Percentiles rank a stretch among this genome's conserved stretches.
These are phyloP conservation scores for Cydia amplana DNA, from an alignment of 1,140 invertebrate genomes.

Conservation along the genomic window DNA sequence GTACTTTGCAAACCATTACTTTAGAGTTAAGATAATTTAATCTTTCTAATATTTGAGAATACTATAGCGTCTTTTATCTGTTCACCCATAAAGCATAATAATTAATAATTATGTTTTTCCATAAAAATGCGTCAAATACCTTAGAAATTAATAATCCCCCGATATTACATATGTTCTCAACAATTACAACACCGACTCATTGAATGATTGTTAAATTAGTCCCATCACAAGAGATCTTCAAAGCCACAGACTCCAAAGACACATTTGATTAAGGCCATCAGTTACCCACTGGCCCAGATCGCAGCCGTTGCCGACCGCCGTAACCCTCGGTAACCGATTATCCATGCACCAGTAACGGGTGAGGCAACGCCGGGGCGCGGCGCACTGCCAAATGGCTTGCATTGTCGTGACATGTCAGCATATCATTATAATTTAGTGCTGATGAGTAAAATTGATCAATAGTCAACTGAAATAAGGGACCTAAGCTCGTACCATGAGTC, in stretches of 20 bases:
- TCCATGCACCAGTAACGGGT: slow-evolving; percentile 20
- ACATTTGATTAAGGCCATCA: not conserved
- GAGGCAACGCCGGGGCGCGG: not conserved
- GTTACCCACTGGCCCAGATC: slow-evolving; percentile 14
- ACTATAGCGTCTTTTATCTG: too few species aligned
- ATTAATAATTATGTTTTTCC: too few species aligned
- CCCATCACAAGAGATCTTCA: not conserved
- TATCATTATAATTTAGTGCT: not conserved
- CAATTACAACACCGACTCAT: not conserved
- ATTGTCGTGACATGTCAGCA: slow-evolving; percentile 9
- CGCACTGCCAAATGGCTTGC: not conserved
- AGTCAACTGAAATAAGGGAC: not conserved
- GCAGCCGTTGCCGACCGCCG: not conserved
- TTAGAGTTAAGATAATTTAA: too few species aligned
- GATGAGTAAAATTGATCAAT: not conserved
- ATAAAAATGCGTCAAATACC: too few species aligned
- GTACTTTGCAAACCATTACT: too few species aligned
- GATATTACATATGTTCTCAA: too few species aligned
- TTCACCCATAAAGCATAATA: too few species aligned
- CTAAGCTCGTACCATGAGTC: too few species aligned
- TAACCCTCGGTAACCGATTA: slow-evolving; percentile 28
- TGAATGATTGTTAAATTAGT: not conserved
- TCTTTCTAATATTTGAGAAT: too few species aligned
- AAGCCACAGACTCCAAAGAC: not conserved
- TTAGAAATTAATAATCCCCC: too few species aligned